Evolutionary conservation across 2,113 vertebrate species (phyloP).

Genomic region (Eolophus roseicapilla): DNA sequence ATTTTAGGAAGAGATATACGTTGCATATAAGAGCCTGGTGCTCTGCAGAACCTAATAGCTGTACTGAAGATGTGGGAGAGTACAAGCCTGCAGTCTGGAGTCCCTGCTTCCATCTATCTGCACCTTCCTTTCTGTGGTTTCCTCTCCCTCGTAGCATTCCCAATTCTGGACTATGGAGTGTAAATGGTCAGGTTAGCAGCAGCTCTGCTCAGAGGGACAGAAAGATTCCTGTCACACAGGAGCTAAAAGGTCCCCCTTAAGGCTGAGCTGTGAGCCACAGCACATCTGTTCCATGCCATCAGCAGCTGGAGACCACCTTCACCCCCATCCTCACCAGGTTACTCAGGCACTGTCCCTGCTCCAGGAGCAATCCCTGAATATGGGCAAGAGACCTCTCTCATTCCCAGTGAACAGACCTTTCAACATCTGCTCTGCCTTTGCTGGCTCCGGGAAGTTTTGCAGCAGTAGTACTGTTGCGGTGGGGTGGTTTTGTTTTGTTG

Average conservation of each 20-base stretch:
- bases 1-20: not conserved
- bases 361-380: not conserved
- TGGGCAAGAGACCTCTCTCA: not conserved
- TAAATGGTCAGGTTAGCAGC: not conserved
- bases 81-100: not conserved
- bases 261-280: not conserved
- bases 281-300: rapidly evolving
- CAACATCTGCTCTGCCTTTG: not conserved
- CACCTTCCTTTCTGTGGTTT: not conserved
- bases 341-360: not conserved
- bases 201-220: not conserved
- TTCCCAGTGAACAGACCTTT: not conserved
- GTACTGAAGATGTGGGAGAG: not conserved
- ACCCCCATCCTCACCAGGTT: not conserved
- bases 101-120: not conserved
- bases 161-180: rapidly evolving
- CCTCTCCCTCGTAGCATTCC: not conserved
- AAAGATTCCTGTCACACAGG: not conserved
- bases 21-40: not conserved
- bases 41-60: not conserved
- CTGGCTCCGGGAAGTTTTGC: not conserved
- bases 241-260: not conserved
- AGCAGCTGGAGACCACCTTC: not conserved
- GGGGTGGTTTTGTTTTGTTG: not conserved
- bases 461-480: not conserved